These are phyloP conservation scores for Acanthosoma haemorrhoidale DNA, from an alignment of 2,888 invertebrate species.

Conservation along the genomic window DNA sequence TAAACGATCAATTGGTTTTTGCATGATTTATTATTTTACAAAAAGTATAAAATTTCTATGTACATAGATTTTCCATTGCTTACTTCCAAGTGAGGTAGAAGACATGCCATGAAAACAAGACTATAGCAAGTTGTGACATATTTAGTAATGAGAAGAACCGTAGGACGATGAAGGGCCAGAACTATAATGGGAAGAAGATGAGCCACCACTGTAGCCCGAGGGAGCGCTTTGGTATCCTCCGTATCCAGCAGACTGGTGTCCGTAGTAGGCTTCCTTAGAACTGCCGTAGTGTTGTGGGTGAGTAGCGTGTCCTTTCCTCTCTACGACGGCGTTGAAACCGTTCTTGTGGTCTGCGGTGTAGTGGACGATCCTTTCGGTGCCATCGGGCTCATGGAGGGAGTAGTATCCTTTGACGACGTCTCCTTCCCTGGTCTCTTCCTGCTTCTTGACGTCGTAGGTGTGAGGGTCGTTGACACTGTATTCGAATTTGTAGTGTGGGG, in stretches of 20 bases:
- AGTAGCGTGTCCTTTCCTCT: conserved; percentile 23
- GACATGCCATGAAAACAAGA: too few relatives aligned
- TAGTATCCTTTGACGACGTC: conserved; percentile 34
- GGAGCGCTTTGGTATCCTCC: background rate
- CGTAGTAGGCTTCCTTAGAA: background rate
- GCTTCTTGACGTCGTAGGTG: conserved; percentile 31
- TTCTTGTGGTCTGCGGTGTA: conserved; percentile 40
- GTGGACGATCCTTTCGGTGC: conserved; percentile 39
- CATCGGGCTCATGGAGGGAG: conserved; percentile 31
- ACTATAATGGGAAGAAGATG: background rate
- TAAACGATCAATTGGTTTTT: too few relatives aligned
- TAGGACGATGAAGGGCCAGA: background rate
- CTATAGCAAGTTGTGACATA: too few relatives aligned
- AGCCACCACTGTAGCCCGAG: background rate
- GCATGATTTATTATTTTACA: too few relatives aligned
- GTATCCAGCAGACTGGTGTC: background rate
- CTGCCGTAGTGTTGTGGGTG: conserved; percentile 27
- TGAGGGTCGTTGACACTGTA: conserved; percentile 32
- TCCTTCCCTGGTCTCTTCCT: conserved; percentile 27
- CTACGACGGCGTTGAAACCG: conserved; percentile 30
- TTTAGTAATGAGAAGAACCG: too few relatives aligned
- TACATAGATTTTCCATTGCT: too few relatives aligned
- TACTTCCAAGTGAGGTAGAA: too few relatives aligned
- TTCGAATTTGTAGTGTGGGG: conserved; percentile 32
- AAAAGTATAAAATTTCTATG: too few relatives aligned